A percentile compares a stretch with the other conserved stretches of the same genome.
Evolutionary conservation across 2,797 vertebrate genomes (phyloP).

Genomic region (Sebastes taczanowskii): DNA sequence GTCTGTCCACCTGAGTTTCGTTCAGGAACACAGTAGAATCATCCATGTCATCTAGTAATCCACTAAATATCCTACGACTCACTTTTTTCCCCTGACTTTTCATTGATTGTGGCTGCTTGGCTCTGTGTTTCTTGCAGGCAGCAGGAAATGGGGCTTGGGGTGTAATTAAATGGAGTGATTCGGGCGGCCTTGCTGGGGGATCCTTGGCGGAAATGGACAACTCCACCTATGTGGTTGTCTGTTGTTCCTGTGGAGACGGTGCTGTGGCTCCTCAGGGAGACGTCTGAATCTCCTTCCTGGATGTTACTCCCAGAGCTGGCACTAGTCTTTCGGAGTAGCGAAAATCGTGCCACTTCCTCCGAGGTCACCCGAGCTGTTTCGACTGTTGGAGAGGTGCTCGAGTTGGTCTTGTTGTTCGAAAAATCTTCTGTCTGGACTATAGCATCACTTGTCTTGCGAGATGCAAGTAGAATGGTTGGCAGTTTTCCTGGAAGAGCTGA

Average conservation of each 20-base stretch:
- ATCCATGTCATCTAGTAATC: constrained; percentile 10
- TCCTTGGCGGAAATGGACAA: constrained; percentile 88
- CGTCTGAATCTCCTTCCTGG: constrained; percentile 78
- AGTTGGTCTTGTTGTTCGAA: constrained; percentile 86
- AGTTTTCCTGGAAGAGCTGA: constrained; percentile 77
- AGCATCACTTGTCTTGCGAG: constrained; percentile 93
- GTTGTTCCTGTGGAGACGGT: constrained; percentile 75
- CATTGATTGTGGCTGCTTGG: constrained; percentile 61
- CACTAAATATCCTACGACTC: constrained; percentile 64
- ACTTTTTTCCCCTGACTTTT: constrained; percentile 83
- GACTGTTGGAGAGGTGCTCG: constrained; percentile 89
- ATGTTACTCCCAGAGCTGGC: constrained; percentile 59
- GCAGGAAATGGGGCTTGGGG: constrained; percentile 89
- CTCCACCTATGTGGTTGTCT: constrained; percentile 75
- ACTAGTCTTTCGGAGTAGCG: constrained; percentile 72
- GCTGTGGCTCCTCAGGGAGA: constrained; percentile 65
- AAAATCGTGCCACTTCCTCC: constrained; percentile 71
- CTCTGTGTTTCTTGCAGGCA: constrained; percentile 68
- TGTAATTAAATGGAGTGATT: constrained; percentile 96
- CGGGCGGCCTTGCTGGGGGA: constrained; percentile 93
- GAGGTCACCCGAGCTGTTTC: constrained; percentile 71
- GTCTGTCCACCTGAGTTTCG: constrained; percentile 69
- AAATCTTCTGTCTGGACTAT: constrained; percentile 97
- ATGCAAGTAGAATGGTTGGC: constrained; percentile 81
- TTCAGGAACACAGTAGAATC: constrained; percentile 50